These are phyloP conservation scores for Drosophila siamana DNA, from an alignment of 2,888 invertebrate genomes.

Conservation along the genomic window DNA sequence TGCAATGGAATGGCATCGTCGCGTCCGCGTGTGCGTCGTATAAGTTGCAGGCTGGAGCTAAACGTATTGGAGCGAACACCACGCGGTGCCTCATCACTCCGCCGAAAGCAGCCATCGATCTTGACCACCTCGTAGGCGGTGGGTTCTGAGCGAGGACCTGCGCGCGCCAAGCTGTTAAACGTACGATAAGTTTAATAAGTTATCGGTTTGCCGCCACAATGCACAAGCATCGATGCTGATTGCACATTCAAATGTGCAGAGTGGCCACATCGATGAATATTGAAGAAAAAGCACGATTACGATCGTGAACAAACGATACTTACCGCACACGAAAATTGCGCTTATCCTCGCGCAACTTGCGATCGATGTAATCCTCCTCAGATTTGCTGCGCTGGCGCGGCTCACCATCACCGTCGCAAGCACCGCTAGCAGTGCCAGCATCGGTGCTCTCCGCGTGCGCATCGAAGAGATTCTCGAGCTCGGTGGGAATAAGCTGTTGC, in stretches of 20 bases:
- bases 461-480: slow-evolving; percentile 84
- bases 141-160: slow-evolving; percentile 90
- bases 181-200: slow-evolving; percentile 1
- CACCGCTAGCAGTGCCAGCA: not conserved
- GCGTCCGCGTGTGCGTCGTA: slow-evolving; percentile 87
- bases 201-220: not conserved
- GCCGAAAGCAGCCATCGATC: slow-evolving; percentile 88
- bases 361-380: slow-evolving; percentile 84
- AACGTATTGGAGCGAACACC: slow-evolving; percentile 86
- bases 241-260: too few relatives aligned
- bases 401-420: slow-evolving; percentile 86
- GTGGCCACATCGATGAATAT: not conserved
- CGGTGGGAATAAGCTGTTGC: slow-evolving; percentile 88
- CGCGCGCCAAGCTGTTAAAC: slow-evolving; percentile 86
- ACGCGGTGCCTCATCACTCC: slow-evolving; percentile 87
- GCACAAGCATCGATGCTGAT: not conserved
- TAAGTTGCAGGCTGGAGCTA: slow-evolving; percentile 84
- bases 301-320: slow-evolving; percentile 13
- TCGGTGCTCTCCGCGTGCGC: slow-evolving; percentile 85
- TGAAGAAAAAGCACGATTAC: too few relatives aligned
- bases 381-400: slow-evolving; percentile 86
- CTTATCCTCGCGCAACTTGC: slow-evolving; percentile 85
- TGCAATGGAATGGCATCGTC: slow-evolving; percentile 86
- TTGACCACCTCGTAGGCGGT: slow-evolving; percentile 90
- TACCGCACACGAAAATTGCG: slow-evolving; percentile 87